Evolutionary conservation across 2,888 invertebrate species (phyloP), one percentile per base, ranked within the genome.

Genomic region (Pyrrhia umbra): DNA sequence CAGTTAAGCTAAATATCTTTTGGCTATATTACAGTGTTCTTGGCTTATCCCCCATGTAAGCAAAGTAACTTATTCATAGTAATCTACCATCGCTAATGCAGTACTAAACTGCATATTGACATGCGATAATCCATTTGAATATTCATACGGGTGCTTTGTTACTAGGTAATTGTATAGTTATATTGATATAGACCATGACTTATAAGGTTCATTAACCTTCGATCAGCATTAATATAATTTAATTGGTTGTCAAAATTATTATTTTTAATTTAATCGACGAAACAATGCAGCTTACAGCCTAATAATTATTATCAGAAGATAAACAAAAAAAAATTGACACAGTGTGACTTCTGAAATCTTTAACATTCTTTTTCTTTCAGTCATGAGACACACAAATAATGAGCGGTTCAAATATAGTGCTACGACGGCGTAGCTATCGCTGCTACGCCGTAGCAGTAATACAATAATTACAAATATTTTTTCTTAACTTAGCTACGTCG

Each of bases 121-220:
- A 50, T 71, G 56, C 63, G 52, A 57, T 70, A 70, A 61, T 45
- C 52, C 16, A 37, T 6, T 18, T 54, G 71, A 62, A 63, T 71
- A 71, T 71, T 70, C 71, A 76, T 63, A 25, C 15, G 8, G n/a
- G 18, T 20, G 37, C 71, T 76, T 70, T 71, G 71, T 50, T 30
- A 27, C n/a, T 34, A 43, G 43, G 45, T 42, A 5, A n/a, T 34
- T 5, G 52, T 50, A 46, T 57, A 62, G 40, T 50, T 49, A 43
- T 42, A 16, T 50, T 20, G 27, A 2, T 21, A 49, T 10, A 45
- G 46, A 46, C 30, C 27, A 30, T 52, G 47, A 20, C 39, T 34
- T 34, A n/a, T 34, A n/a, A 6, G 5, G n/a, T 34, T 34, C 34
- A 34, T 34, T 3, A 30, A 13, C 13, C 10, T 30, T 34, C 3